Evolutionary conservation across 2,888 invertebrate genomes (phyloP), one percentile per base, ranked within the genome.

Genomic region (Parnassius orleans): DNA sequence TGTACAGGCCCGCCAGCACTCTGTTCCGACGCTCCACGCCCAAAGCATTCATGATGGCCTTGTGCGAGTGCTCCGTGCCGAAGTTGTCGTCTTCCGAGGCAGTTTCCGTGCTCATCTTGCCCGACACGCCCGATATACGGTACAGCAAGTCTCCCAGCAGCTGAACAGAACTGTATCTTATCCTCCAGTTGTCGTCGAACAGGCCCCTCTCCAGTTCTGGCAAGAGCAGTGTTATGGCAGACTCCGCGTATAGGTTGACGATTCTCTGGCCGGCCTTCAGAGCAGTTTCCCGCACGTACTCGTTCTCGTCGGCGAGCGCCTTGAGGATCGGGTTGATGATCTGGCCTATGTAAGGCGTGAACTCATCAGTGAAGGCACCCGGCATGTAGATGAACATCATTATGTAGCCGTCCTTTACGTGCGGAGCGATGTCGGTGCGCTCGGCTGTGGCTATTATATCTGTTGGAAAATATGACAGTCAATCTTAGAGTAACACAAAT

Each of bases 381-480:
- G 99, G 99, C 95, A 99, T 97, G 90, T 99, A 99, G 78, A 99
- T 99, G 86, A 99, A 99, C 98, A 99, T 98, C 98, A 99, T 98
- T 67, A 99, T 98, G 91, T 99, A 99, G 52, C 99, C 99, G 90
- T 99, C 99, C 78, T 99, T 97, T 2, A 99, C 99, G 86, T 98
- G 98, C 0, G 99, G 97, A 9, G 98, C 97, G 74, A 98, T 97
- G 83, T 98, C 98, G 0, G 95, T 95, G 65, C 98, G 94, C 81
- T 98, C 98, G 0, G 98, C 98, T 0, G 98, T 98, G 58, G 96
- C 94, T 70, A 99, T 98, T 68, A 99, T 98, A 80, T 98, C 97
- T 93, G 81, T n/a, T 33, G 46, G 33, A 9, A 10, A 51, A 24
- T 1, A 43, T 43, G 52, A 19, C 15, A 50, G 50, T 2, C 15